Conservation (phyloP, 2,113 vertebrate species). For the Poeciliopsis retropinna region DNA sequence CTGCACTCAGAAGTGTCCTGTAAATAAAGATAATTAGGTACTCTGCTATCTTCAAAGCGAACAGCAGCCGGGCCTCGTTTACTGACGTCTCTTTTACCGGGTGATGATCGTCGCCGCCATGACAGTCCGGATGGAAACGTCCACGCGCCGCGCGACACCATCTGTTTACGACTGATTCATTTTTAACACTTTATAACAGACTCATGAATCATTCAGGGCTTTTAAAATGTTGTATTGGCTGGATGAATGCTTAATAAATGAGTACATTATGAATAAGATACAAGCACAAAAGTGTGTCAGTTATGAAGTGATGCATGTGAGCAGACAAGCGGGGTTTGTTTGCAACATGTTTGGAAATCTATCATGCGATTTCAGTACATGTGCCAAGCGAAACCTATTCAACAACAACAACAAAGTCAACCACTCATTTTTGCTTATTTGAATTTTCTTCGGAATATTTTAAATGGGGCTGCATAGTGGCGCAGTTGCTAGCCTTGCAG, state of each 20-base stretch:
- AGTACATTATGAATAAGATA: not conserved
- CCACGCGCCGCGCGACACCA: slow-evolving; percentile 37
- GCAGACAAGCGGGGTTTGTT: not conserved
- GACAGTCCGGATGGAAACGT: slow-evolving; percentile 30
- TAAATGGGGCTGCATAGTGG: too few species aligned
- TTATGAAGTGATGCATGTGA: not conserved
- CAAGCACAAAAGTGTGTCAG: not conserved
- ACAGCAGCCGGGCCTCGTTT: slow-evolving; percentile 58
- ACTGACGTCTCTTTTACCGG: slow-evolving; percentile 52
- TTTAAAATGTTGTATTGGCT: not conserved
- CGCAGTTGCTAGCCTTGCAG: too few species aligned
- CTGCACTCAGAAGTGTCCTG: slow-evolving; percentile 61
- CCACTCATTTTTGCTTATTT: not conserved
- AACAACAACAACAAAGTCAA: not conserved
- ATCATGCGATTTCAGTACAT: not conserved
- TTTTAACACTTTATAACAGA: not conserved
- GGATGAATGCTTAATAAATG: not conserved
- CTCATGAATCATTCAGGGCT: too few species aligned
- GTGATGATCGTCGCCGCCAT: slow-evolving; percentile 46
- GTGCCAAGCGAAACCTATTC: not conserved
- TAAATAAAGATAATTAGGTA: slow-evolving; percentile 73
- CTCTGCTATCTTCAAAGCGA: slow-evolving; percentile 71
- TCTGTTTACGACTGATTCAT: slow-evolving; percentile 16
- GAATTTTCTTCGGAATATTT: not conserved
- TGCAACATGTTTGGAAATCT: too few species aligned